phyloP scores from a whole-genome alignment of 2,113 vertebrate species.

The Fukomys damarensis region DNA sequence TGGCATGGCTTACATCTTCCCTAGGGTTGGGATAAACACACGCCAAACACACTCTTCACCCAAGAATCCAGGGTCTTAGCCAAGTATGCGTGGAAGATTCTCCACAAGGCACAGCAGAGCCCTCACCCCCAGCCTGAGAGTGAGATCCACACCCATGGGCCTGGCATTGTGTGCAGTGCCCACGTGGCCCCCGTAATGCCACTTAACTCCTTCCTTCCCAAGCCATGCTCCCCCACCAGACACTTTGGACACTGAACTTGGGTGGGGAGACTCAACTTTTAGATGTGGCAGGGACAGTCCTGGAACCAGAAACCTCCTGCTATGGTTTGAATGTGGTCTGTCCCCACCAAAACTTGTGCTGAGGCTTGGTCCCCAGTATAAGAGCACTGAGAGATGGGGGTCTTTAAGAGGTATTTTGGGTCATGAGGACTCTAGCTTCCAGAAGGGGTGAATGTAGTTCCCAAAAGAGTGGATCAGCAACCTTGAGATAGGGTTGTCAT shows the following conservation, averaged over 20 bases:
- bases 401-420: not conserved
- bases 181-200: not conserved
- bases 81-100: not conserved
- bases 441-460: not conserved
- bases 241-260: not conserved
- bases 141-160: not conserved
- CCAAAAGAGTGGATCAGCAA: not conserved
- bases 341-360: too few relatives aligned
- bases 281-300: not conserved
- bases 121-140: not conserved
- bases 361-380: not conserved
- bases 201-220: not conserved
- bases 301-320: not conserved
- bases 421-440: too few relatives aligned
- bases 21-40: fast-evolving
- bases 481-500: not conserved
- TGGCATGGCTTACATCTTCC: not conserved
- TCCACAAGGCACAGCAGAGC: not conserved
- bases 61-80: not conserved
- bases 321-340: not conserved
- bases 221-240: not conserved
- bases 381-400: not conserved
- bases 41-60: not conserved
- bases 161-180: not conserved
- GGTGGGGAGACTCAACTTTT: not conserved